A percentile compares a stretch with the other conserved stretches of the same genome.
These are phyloP conservation scores for Melipona beecheii DNA, from an alignment of 2,888 invertebrate species.

Conservation along the genomic window DNA sequence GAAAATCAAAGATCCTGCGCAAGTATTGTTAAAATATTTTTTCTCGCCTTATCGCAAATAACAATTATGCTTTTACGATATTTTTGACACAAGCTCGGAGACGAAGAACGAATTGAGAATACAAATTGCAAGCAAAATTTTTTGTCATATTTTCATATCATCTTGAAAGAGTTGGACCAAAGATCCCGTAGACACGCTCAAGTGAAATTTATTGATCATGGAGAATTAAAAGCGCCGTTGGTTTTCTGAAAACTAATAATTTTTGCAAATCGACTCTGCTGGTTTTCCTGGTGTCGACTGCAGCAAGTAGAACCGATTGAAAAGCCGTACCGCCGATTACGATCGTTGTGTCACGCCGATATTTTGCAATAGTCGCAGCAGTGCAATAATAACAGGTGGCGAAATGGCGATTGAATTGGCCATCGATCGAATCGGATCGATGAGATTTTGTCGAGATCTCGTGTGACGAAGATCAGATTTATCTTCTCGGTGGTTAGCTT, in stretches of 20 bases:
- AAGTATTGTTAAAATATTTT: too few species aligned
- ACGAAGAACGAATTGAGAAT: background rate
- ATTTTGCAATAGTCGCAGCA: slow-evolving; percentile 37
- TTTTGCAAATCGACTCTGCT: background rate
- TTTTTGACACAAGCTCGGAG: too few species aligned
- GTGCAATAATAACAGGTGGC: slow-evolving; percentile 62
- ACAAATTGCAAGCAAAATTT: background rate
- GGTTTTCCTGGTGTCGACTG: slow-evolving; percentile 17
- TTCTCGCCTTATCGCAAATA: too few species aligned
- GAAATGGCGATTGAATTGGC: background rate
- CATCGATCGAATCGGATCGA: background rate
- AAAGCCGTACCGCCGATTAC: background rate
- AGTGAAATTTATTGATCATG: background rate
- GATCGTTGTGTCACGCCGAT: slow-evolving; percentile 10
- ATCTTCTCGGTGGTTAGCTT: background rate
- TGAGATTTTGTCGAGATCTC: background rate
- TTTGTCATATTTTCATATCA: background rate
- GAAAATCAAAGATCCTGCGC: too few species aligned
- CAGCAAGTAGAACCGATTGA: slow-evolving; percentile 14
- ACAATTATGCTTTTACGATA: too few species aligned
- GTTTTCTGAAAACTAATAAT: background rate
- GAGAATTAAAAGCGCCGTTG: background rate
- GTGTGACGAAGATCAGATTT: background rate
- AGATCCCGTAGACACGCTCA: background rate
- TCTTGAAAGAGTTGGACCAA: too few species aligned